Conservation (phyloP, 2,888 invertebrate species). For the Pseudococcus jackbeardsleyi region DNA sequence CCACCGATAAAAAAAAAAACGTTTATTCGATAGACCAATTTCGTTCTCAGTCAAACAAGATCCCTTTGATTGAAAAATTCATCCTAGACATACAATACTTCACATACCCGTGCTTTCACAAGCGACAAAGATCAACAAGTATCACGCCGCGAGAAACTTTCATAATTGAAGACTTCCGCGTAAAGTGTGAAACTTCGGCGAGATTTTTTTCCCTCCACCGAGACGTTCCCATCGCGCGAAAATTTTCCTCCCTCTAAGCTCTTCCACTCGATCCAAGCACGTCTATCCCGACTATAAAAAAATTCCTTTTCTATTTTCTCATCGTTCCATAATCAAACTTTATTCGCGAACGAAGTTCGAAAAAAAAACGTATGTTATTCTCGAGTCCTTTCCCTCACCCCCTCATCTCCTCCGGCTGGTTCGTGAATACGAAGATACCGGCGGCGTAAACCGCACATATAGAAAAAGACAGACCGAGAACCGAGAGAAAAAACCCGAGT, state of each 20-base stretch:
- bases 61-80: background rate
- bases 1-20: too few relatives aligned
- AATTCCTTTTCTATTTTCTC: background rate
- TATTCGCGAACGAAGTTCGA: background rate
- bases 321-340: conserved; percentile 14
- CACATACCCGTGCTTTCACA: background rate
- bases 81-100: background rate
- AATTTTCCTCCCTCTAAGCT: background rate
- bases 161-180: conserved; percentile 20
- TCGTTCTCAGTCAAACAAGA: background rate
- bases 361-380: background rate
- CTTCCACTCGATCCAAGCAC: background rate
- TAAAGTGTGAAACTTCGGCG: background rate
- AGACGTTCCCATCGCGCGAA: background rate
- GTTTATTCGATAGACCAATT: too few relatives aligned
- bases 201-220: background rate
- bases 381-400: background rate
- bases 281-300: background rate
- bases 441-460: background rate
- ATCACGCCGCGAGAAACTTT: conserved; percentile 17
- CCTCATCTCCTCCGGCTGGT: background rate
- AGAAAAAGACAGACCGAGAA: background rate
- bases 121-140: conserved; percentile 19
- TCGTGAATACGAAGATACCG: background rate
- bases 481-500: conserved; percentile 11